Evolutionary conservation across 1,140 invertebrate genomes (phyloP), one percentile per base, ranked within the genome.

Genomic region (Psilanteris sp.): DNA sequence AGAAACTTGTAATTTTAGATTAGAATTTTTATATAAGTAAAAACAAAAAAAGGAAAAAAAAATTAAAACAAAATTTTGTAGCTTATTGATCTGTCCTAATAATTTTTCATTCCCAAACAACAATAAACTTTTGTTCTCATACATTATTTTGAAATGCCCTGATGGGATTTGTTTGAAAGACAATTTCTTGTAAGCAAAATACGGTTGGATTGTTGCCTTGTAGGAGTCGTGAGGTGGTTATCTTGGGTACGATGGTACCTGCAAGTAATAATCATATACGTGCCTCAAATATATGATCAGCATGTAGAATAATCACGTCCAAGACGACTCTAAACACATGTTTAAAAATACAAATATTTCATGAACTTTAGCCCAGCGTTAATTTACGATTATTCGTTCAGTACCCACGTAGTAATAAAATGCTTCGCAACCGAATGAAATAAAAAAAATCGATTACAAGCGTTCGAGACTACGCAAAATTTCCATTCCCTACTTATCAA

Each of bases 201-300:
- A 70, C 55, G 67, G 39, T 64, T 62, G 50, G 68, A 72, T 72
- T 72, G 68, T 48, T 72, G 57, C 57, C 48, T 71, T 52, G 67
- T 57, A 71, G 54, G 37, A 71, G 55, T 61, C 67, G 54, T 57
- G 66, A 70, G 66, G 44, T 71, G 67, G 67, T 71, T 71, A 61
- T 61, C 54, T 54, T 54, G 67, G 46, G 67, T 36, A 72, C 68
- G 68, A 54, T 62, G 68, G 57, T 55, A 62, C 57, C 62, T 62
- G 68, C 55, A 72, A 72, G 68, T 62, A 55, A 62, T 72, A 72
- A 72, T 72, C 55, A 72, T 62, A 72, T 72, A 72, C 68, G 68
- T 72, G 68, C 68, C 26, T 62, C 68, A 72, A 72, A 72, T 72
- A 34, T 72, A 62, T 55, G 68, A 72, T 72, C 68, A 72, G 59